A percentile compares a stretch with the other conserved stretches of the same genome.
Evolutionary conservation across 2,797 vertebrate genomes (phyloP).

Genomic region (Cichlasoma orientale): DNA sequence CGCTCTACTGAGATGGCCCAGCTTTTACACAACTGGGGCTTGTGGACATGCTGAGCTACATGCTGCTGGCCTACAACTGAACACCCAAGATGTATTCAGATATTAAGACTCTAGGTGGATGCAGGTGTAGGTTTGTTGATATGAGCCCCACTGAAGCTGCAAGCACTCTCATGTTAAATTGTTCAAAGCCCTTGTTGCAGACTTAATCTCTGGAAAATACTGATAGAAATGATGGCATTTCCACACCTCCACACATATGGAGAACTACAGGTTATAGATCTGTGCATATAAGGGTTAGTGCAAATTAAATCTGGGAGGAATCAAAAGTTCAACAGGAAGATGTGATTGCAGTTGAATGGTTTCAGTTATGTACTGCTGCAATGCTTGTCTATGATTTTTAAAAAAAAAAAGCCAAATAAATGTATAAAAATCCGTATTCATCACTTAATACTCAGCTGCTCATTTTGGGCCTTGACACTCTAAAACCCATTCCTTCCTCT

Average conservation of each 20-base stretch:
- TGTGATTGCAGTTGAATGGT: neutral
- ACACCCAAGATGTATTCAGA: slow-evolving; percentile 14
- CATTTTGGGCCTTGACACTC: neutral
- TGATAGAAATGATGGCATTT: neutral
- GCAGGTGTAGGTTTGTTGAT: neutral
- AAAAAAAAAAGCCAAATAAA: neutral
- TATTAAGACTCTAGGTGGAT: slow-evolving; percentile 5
- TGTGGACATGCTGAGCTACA: slow-evolving; percentile 48
- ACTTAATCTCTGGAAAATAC: neutral
- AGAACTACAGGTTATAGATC: neutral
- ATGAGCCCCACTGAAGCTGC: neutral
- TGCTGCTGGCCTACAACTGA: slow-evolving; percentile 44
- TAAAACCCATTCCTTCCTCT: neutral
- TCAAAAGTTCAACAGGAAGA: neutral
- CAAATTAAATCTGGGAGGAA: neutral
- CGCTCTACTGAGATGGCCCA: slow-evolving; percentile 67
- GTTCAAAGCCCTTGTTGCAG: neutral
- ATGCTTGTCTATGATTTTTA: neutral
- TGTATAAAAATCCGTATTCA: neutral
- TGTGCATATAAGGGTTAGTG: neutral
- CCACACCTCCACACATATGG: neutral
- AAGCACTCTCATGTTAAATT: neutral
- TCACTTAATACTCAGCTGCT: neutral
- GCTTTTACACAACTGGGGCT: slow-evolving; percentile 68
- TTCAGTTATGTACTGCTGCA: neutral